Percentiles rank a stretch among this genome's conserved stretches.
phyloP scores from a whole-genome alignment of 1,140 invertebrate genomes.

The Frieseomelitta varia region DNA sequence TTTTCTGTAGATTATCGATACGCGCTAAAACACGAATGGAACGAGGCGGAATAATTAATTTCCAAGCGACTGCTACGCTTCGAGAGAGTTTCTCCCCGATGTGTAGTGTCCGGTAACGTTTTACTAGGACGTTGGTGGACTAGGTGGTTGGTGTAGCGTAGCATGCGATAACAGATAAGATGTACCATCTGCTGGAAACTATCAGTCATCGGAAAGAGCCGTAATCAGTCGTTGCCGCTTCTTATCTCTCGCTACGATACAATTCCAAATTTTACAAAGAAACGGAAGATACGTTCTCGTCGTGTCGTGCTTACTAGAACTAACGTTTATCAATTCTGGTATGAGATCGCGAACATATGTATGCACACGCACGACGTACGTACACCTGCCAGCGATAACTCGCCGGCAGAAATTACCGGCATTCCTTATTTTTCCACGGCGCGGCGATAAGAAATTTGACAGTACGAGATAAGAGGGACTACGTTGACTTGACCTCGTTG shows the following conservation, averaged over 20 bases:
- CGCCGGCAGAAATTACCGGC: constrained; percentile 46
- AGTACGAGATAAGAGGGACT: constrained; percentile 53
- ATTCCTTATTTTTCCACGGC: constrained; percentile 20
- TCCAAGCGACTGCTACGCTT: background rate
- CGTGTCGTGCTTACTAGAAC: too few species aligned
- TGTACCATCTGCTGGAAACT: background rate
- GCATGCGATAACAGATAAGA: background rate
- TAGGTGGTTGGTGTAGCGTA: background rate
- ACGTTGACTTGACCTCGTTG: constrained; percentile 30
- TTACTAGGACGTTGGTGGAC: background rate
- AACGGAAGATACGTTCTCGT: too few species aligned
- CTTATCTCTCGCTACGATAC: background rate
- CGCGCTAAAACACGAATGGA: background rate
- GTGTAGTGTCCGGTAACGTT: background rate
- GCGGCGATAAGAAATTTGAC: constrained; percentile 57
- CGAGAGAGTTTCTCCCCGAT: background rate
- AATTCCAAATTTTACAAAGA: background rate
- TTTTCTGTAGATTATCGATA: background rate
- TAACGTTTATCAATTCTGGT: background rate
- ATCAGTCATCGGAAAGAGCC: background rate
- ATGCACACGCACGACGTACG: constrained; percentile 54
- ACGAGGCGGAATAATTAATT: background rate
- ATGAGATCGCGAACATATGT: constrained; percentile 15
- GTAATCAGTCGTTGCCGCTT: background rate
- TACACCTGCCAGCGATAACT: constrained; percentile 46